Conservation (phyloP, 2,113 vertebrate species). For the Sigmodon hispidus region DNA sequence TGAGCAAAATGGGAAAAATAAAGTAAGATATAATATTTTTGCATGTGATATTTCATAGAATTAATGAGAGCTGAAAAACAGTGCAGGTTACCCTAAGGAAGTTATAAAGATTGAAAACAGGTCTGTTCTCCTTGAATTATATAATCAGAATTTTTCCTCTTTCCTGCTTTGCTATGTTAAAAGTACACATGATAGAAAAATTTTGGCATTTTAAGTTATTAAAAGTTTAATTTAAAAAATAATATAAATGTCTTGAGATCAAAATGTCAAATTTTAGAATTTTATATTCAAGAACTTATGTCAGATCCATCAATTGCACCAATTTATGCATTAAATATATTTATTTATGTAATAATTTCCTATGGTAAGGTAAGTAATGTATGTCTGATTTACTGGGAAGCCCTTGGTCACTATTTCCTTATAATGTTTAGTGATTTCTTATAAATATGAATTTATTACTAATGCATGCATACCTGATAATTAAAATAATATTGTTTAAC, state of each 20-base stretch:
- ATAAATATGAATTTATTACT: not conserved
- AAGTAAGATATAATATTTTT: constrained; percentile 19
- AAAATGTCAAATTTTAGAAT: constrained; percentile 25
- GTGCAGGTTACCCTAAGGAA: constrained; percentile 9
- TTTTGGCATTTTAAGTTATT: constrained; percentile 41
- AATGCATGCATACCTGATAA: not conserved
- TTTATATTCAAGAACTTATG: not conserved
- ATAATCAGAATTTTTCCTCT: not conserved
- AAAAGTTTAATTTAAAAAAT: constrained; percentile 31
- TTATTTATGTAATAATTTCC: constrained; percentile 14
- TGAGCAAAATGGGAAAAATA: constrained; percentile 50
- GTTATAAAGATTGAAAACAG: not conserved
- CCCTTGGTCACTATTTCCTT: not conserved
- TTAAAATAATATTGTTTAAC: not conserved
- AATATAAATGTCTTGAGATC: constrained; percentile 16
- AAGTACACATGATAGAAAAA: not conserved
- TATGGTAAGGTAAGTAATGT: not conserved
- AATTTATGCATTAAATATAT: not conserved
- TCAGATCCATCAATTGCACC: not conserved
- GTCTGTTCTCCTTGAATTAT: constrained; percentile 38
- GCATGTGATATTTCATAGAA: not conserved
- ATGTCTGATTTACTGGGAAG: constrained; percentile 10
- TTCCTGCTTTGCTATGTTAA: not conserved
- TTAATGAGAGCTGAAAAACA: constrained; percentile 38
- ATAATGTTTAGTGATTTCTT: constrained; percentile 54